Evolutionary conservation across 2,797 vertebrate genomes (phyloP).

Genomic region (Darevskia nairensis): DNA sequence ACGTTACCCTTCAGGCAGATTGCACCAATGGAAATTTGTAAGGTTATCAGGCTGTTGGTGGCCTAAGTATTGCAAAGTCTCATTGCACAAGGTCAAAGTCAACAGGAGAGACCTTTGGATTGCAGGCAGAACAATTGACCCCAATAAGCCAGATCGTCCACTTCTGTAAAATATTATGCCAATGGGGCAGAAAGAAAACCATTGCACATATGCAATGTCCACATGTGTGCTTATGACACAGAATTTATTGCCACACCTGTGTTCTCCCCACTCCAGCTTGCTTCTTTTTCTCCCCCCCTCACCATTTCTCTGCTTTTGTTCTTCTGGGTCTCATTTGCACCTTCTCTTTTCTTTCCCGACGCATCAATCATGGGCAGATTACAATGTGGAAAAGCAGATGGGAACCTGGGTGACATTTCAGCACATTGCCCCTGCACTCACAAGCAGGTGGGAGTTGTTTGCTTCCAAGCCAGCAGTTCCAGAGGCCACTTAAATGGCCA

Average conservation of each 20-base stretch:
- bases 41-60: neutral
- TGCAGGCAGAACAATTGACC: neutral
- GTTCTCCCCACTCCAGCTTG: neutral
- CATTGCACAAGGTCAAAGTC: neutral
- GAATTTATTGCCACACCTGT: conserved; percentile 33
- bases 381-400: neutral
- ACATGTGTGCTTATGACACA: neutral
- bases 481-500: neutral
- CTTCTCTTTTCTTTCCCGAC: conserved; percentile 23
- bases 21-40: neutral
- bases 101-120: neutral
- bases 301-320: neutral
- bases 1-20: neutral
- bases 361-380: conserved; percentile 17
- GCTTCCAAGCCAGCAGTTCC: neutral
- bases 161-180: neutral
- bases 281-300: neutral
- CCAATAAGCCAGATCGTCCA: conserved; percentile 12
- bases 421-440: accelerated
- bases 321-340: neutral
- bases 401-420: conserved; percentile 20
- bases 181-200: neutral
- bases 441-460: neutral
- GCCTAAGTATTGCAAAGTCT: neutral
- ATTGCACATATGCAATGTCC: neutral